Conservation (phyloP, 2,797 vertebrate species). For the Pipistrellus kuhlii region DNA sequence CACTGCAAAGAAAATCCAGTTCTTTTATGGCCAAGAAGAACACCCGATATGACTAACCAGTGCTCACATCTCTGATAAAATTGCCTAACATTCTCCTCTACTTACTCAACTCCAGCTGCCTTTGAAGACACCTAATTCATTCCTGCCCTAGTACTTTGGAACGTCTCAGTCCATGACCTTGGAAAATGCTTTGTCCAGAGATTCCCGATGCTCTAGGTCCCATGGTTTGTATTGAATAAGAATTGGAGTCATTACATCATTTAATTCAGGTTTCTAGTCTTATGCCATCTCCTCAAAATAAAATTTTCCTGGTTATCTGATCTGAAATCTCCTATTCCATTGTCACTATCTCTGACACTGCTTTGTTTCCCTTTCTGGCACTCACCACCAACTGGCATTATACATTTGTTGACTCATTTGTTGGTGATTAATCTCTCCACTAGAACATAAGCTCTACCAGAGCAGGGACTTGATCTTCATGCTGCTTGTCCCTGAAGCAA, state of each 20-base stretch:
- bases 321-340: not conserved
- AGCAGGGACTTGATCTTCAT: not conserved
- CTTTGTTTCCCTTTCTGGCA: not conserved
- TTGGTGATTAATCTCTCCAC: not conserved
- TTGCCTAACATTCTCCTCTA: not conserved
- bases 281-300: not conserved
- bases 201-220: not conserved
- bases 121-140: not conserved
- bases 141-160: not conserved
- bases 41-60: not conserved
- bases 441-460: not conserved
- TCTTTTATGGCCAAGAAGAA: not conserved
- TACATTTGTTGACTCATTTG: not conserved
- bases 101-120: not conserved
- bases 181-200: not conserved
- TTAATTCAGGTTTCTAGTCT: not conserved
- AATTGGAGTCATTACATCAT: not conserved
- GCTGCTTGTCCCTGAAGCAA: not conserved
- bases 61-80: not conserved
- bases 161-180: not conserved
- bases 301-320: not conserved
- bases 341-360: not conserved
- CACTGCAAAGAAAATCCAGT: not conserved
- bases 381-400: not conserved
- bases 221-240: too few relatives aligned